Percentiles rank a stretch among this genome's conserved stretches.
Evolutionary conservation across 2,113 vertebrate species (phyloP).

Genomic region (Callocephalon fimbriatum): DNA sequence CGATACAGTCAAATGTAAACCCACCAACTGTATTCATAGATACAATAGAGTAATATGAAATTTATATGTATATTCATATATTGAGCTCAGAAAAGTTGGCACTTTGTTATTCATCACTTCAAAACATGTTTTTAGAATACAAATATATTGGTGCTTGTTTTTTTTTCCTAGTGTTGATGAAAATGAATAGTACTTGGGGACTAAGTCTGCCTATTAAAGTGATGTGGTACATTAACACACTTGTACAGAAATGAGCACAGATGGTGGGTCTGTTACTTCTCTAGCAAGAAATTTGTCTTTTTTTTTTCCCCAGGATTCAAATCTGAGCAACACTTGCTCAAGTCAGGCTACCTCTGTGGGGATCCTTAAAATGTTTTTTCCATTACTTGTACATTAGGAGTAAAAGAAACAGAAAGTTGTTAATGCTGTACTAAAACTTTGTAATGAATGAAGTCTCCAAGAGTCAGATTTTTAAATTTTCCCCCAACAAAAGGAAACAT

Average conservation of each 20-base stretch:
- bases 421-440: constrained; percentile 65
- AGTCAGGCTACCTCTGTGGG: constrained; percentile 42
- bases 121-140: constrained; percentile 60
- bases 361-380: constrained; percentile 47
- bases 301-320: constrained; percentile 20
- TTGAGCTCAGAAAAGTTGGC: constrained; percentile 11
- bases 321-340: constrained; percentile 45
- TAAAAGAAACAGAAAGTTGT: constrained; percentile 35
- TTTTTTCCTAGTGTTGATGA: constrained; percentile 48
- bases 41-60: background rate
- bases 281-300: constrained; percentile 70
- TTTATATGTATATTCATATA: constrained; percentile 55
- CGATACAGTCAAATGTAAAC: background rate
- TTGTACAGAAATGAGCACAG: constrained; percentile 75
- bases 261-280: constrained; percentile 78
- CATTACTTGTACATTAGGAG: constrained; percentile 46
- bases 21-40: background rate
- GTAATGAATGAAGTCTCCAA: constrained; percentile 30
- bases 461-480: background rate
- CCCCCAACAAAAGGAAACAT: background rate
- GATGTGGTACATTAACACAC: constrained; percentile 66
- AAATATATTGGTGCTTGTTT: constrained; percentile 24
- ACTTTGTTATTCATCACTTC: constrained; percentile 64
- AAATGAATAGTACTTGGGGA: constrained; percentile 63
- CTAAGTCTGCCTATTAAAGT: constrained; percentile 57